Evolutionary conservation across 2,797 vertebrate genomes (phyloP).

Genomic region (Sebastes goodei): DNA sequence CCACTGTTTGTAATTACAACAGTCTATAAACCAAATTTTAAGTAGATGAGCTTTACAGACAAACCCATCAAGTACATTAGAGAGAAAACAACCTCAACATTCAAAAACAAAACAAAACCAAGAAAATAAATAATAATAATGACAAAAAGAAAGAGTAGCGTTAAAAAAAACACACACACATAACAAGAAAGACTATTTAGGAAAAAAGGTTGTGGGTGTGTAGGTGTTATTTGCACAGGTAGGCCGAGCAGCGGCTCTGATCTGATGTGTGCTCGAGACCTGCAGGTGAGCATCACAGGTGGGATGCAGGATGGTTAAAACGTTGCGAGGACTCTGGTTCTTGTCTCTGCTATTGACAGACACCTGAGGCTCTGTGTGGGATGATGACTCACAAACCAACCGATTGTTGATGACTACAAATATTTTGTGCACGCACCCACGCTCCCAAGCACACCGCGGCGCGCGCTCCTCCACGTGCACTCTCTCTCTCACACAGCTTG

Average conservation of each 20-base stretch:
- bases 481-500: slow-evolving; percentile 47
- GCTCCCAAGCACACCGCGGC: slow-evolving; percentile 45
- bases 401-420: slow-evolving; percentile 58
- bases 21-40: too few species aligned
- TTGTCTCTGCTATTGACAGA: slow-evolving; percentile 10
- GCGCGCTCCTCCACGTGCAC: slow-evolving; percentile 63
- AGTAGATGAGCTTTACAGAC: too few species aligned
- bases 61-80: too few species aligned
- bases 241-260: not conserved
- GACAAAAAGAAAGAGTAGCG: too few species aligned
- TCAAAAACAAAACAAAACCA: too few species aligned
- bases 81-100: too few species aligned
- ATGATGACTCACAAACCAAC: slow-evolving; percentile 68
- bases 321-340: not conserved
- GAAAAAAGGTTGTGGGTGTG: not conserved
- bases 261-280: not conserved
- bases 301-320: not conserved
- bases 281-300: slow-evolving; percentile 1
- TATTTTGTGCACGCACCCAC: slow-evolving; percentile 66
- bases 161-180: too few species aligned
- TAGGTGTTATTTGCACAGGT: not conserved
- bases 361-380: slow-evolving; percentile 53
- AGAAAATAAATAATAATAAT: too few species aligned
- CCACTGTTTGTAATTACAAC: too few species aligned
- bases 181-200: not conserved